A percentile compares a stretch with the other conserved stretches of the same genome.
Evolutionary conservation across 2,797 vertebrate species (phyloP).

Genomic region (Enteromius viviparus): DNA sequence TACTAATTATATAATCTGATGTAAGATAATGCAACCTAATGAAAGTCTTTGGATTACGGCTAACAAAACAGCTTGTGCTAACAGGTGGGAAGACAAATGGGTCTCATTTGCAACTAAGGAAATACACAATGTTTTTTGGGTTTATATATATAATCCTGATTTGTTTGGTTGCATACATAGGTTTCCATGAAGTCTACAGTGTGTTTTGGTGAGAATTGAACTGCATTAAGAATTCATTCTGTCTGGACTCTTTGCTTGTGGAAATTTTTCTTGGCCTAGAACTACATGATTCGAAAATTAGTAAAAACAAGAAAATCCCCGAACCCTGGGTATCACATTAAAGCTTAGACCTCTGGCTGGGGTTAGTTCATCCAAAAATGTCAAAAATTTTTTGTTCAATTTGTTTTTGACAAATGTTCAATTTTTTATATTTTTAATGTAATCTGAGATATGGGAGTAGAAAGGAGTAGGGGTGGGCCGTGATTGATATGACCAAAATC

Average conservation of each 20-base stretch:
- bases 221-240: not conserved
- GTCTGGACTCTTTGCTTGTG: not conserved
- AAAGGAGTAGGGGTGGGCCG: not conserved
- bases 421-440: not conserved
- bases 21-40: conserved; percentile 70
- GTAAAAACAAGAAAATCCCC: not conserved
- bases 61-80: conserved; percentile 28
- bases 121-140: conserved; percentile 10
- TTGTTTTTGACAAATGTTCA: no score
- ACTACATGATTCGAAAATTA: not conserved
- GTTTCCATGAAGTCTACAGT: not conserved
- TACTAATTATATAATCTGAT: conserved; percentile 70
- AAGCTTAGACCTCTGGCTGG: no score
- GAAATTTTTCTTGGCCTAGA: not conserved
- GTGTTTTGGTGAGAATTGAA: not conserved
- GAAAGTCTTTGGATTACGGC: conserved; percentile 45
- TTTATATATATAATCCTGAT: not conserved
- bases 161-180: not conserved
- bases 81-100: conserved; percentile 15
- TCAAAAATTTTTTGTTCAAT: no score
- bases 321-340: not conserved
- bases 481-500: no score
- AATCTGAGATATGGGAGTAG: not conserved
- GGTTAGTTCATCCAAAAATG: not conserved
- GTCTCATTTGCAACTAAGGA: conserved; percentile 6